Evolutionary conservation across 2,113 vertebrate genomes (phyloP).

Genomic region (Scomber scombrus): DNA sequence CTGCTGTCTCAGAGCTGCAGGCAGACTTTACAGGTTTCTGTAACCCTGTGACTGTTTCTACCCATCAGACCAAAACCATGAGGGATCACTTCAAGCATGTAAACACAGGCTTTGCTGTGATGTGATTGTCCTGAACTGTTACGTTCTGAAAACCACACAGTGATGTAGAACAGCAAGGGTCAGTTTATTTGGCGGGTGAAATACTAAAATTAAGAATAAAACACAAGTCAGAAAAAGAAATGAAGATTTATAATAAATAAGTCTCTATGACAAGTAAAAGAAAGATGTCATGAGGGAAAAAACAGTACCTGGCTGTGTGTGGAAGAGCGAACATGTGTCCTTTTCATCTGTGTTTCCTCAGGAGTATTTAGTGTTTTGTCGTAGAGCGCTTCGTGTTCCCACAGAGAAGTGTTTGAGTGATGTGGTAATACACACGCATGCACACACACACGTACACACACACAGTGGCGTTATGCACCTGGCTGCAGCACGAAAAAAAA

Average conservation of each 20-base stretch:
- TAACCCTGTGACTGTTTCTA: neutral
- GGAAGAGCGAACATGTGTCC: slow-evolving; percentile 46
- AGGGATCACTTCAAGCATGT: neutral
- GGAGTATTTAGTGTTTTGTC: slow-evolving; percentile 49
- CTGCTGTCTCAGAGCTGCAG: neutral
- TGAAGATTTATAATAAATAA: neutral
- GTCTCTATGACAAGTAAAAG: neutral
- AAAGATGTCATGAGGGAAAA: slow-evolving; percentile 2
- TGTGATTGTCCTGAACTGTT: neutral
- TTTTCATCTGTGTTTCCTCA: slow-evolving; percentile 62
- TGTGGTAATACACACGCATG: slow-evolving; percentile 62
- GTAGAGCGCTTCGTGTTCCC: slow-evolving; percentile 52
- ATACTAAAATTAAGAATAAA: neutral
- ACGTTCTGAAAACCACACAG: neutral
- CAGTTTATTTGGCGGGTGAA: neutral
- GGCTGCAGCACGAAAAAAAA: slow-evolving; percentile 66
- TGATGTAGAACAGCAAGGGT: neutral
- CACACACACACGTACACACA: slow-evolving; percentile 10
- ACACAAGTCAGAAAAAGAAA: neutral
- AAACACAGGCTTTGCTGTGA: neutral
- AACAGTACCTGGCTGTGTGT: slow-evolving; percentile 18
- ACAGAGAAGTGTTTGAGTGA: slow-evolving; percentile 59
- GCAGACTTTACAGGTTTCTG: neutral
- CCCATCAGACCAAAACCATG: neutral
- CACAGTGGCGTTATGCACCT: slow-evolving; percentile 72